These are phyloP conservation scores for Leptinotarsa texana DNA, from an alignment of 1,140 invertebrate genomes.

Conservation along the genomic window DNA sequence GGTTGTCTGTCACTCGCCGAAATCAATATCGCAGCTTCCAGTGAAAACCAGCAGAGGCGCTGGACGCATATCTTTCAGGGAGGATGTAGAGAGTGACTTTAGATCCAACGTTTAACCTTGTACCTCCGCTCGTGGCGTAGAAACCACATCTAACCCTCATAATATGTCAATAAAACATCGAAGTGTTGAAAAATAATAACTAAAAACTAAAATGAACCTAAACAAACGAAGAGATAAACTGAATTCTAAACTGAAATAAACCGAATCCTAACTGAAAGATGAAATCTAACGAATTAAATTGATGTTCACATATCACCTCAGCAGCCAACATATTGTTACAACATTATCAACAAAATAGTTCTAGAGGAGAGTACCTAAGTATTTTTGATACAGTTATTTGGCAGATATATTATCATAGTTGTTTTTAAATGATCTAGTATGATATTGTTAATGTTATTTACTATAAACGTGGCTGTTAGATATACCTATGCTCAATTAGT, in stretches of 20 bases:
- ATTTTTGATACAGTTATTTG: conserved; percentile 50
- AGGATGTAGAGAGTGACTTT: neutral
- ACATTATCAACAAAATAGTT: conserved; percentile 17
- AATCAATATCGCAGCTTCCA: neutral
- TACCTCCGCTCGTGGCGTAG: neutral
- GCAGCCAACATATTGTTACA: conserved; percentile 3
- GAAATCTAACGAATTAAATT: neutral
- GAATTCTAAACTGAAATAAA: conserved; percentile 14
- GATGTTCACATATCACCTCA: conserved; percentile 8
- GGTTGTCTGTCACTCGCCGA: neutral
- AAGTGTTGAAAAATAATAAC: conserved; percentile 29
- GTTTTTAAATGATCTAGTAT: conserved; percentile 39
- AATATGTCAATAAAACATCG: conserved; percentile 28
- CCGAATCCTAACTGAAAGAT: neutral
- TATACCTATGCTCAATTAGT: conserved; percentile 47
- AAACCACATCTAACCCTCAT: conserved; percentile 22
- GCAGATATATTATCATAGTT: conserved; percentile 36
- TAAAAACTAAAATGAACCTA: conserved; percentile 28
- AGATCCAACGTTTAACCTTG: neutral
- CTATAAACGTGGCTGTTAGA: conserved; percentile 40
- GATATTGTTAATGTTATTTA: conserved; percentile 42
- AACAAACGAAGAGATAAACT: conserved; percentile 8
- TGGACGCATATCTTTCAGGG: neutral
- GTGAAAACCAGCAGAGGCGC: neutral
- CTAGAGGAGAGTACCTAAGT: conserved; percentile 43